Percentiles rank a stretch among this genome's conserved stretches.
Evolutionary conservation across 1,140 invertebrate genomes (phyloP).

Genomic region (Eriocheir sinensis): DNA sequence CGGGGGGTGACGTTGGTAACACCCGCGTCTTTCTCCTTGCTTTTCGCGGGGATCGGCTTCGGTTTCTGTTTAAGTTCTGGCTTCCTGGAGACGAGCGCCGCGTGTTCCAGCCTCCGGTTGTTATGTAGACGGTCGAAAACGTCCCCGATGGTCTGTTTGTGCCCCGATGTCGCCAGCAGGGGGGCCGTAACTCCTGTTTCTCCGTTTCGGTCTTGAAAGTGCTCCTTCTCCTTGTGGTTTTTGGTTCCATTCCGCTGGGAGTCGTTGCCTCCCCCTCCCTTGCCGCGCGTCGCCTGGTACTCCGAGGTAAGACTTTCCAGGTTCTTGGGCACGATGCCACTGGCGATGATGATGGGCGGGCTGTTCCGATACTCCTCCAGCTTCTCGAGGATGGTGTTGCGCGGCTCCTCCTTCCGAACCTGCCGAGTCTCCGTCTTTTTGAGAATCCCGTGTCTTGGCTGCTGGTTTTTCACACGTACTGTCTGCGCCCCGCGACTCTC

Average conservation of each 20-base stretch:
- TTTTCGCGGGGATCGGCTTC: constrained; percentile 37
- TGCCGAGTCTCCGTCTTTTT: constrained; percentile 50
- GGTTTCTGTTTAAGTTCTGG: constrained; percentile 64
- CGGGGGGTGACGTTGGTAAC: constrained; percentile 9
- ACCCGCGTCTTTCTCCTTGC: not conserved
- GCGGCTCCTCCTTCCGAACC: constrained; percentile 39
- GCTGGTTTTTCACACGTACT: constrained; percentile 64
- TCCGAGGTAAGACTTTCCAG: constrained; percentile 65
- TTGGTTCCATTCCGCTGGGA: not conserved
- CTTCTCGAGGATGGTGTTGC: constrained; percentile 31
- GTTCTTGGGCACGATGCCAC: constrained; percentile 64
- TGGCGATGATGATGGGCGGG: constrained; percentile 70
- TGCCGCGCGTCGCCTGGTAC: constrained; percentile 58
- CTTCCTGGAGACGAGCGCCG: constrained; percentile 29
- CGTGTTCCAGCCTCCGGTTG: constrained; percentile 42
- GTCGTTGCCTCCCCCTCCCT: not conserved
- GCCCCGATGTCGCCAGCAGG: constrained; percentile 52
- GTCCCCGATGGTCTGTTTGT: constrained; percentile 60
- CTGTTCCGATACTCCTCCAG: constrained; percentile 35
- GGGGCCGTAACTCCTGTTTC: constrained; percentile 60
- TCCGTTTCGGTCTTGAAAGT: constrained; percentile 64
- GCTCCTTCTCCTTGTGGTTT: constrained; percentile 61
- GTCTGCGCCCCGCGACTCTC: constrained; percentile 69
- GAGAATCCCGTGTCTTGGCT: constrained; percentile 64
- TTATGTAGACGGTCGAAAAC: constrained; percentile 69